Conservation (phyloP, 2,797 vertebrate genomes). For the Argya squamiceps region DNA sequence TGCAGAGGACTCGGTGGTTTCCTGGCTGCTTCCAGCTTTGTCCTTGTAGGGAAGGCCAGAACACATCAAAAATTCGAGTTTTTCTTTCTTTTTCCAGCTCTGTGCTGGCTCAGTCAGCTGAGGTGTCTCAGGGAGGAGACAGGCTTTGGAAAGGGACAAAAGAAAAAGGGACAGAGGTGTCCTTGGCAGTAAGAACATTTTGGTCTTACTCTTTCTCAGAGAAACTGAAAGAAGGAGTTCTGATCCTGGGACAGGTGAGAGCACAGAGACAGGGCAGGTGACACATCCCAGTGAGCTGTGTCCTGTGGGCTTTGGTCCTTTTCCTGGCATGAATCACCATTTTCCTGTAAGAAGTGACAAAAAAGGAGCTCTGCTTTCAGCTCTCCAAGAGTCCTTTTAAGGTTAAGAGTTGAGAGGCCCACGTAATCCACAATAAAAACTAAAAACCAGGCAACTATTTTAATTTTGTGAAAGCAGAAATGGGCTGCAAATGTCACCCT, state of each 20-base stretch:
- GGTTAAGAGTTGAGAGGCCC: background rate
- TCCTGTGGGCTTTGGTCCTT: background rate
- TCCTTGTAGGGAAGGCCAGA: background rate
- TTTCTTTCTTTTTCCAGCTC: background rate
- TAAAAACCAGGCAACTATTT: background rate
- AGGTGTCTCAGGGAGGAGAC: accelerated
- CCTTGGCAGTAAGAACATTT: background rate
- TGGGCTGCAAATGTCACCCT: background rate
- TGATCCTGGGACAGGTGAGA: background rate
- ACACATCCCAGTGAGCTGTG: background rate
- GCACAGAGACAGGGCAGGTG: background rate
- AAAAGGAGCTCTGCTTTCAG: background rate
- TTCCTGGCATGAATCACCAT: background rate
- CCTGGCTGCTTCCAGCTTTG: background rate
- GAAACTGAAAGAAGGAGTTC: background rate
- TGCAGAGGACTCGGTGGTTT: background rate
- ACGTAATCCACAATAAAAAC: background rate
- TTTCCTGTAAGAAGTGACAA: background rate
- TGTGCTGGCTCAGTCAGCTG: background rate
- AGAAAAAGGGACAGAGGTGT: background rate
- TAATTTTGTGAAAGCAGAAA: background rate
- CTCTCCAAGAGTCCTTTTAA: background rate
- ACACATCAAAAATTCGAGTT: accelerated
- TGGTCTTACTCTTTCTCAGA: background rate
- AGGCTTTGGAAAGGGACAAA: background rate